A percentile compares a stretch with the other conserved stretches of the same genome.
phyloP scores from a whole-genome alignment of 2,113 vertebrate species.

The Vombatus ursinus region DNA sequence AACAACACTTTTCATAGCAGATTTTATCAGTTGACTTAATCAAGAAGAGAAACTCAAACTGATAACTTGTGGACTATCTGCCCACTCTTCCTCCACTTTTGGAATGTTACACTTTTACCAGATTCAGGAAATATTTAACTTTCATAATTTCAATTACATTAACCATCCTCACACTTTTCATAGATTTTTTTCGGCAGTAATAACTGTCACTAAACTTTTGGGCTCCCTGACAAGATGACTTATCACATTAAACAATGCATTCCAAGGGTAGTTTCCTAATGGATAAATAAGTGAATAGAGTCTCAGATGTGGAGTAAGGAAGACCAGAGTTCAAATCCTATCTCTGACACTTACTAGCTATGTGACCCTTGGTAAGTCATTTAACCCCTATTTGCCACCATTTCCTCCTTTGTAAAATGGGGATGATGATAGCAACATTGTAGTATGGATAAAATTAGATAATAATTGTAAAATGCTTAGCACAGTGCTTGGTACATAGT shows the following conservation, averaged over 20 bases:
- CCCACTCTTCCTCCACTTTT: conserved; percentile 67
- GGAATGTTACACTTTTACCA: conserved; percentile 64
- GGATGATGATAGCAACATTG: not conserved
- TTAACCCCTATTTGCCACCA: not conserved
- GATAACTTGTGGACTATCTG: not conserved
- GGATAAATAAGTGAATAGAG: conserved; percentile 55
- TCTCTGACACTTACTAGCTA: not conserved
- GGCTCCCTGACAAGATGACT: conserved; percentile 64
- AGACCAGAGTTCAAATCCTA: not conserved
- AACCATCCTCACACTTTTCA: conserved; percentile 71
- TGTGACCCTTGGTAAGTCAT: not conserved
- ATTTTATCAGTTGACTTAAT: conserved; percentile 46
- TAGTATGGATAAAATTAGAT: not conserved
- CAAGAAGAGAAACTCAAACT: conserved; percentile 25
- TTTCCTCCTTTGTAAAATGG: not conserved
- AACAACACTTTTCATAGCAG: conserved; percentile 21
- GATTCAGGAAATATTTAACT: conserved; percentile 71
- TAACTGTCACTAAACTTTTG: conserved; percentile 74
- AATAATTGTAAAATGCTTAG: not conserved
- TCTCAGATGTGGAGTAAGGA: not conserved
- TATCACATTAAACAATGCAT: conserved; percentile 55
- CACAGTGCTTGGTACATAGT: not conserved
- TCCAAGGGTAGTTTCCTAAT: conserved; percentile 65
- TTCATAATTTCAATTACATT: conserved; percentile 57
- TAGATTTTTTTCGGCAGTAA: conserved; percentile 76